Percentiles rank a stretch among this genome's conserved stretches.
phyloP scores from a whole-genome alignment of 2,797 vertebrate species.

The Mormyrus hasselquistii region DNA sequence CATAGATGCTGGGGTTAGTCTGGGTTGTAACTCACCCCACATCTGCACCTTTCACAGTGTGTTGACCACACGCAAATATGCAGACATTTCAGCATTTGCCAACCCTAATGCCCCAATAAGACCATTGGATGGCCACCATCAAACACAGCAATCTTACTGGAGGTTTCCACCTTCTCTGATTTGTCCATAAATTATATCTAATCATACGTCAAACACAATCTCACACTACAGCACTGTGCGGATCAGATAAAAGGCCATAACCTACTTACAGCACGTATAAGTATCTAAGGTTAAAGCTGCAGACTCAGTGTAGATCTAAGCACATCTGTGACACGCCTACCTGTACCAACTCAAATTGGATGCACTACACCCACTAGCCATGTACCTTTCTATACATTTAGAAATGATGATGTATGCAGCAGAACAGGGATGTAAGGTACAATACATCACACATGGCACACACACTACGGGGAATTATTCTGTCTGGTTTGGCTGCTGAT shows the following conservation, averaged over 20 bases:
- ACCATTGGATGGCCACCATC: not conserved
- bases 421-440: not conserved
- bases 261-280: not conserved
- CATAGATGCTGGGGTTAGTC: not conserved
- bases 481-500: not conserved
- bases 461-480: not conserved
- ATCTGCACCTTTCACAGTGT: not conserved
- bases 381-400: not conserved
- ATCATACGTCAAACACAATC: no score
- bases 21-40: not conserved
- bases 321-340: not conserved
- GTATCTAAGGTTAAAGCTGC: conserved; percentile 9
- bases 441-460: not conserved
- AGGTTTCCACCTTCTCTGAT: not conserved
- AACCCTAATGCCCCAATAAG: not conserved
- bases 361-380: not conserved
- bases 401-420: not conserved
- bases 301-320: not conserved
- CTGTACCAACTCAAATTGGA: not conserved
- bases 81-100: no score
- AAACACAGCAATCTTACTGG: not conserved
- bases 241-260: not conserved
- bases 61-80: no score
- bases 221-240: not conserved
- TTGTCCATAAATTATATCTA: not conserved